Evolutionary conservation across 30 jellyfish, hydroid and myxozoan genomes (phyloP).

Genomic region (Turritopsis rubra): DNA sequence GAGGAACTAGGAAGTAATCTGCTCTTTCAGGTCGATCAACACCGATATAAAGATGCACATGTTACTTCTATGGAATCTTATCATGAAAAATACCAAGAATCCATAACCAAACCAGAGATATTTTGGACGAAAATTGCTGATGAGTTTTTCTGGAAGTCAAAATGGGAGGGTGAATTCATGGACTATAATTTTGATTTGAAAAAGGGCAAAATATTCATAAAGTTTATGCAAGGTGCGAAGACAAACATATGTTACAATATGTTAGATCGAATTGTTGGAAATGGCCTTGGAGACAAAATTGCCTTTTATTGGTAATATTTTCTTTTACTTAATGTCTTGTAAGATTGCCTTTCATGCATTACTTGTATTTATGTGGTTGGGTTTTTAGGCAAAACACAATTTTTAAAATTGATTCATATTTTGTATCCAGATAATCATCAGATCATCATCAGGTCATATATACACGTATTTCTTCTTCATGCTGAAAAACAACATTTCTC

Average conservation of each 20-base stretch:
- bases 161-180: constrained; percentile 75
- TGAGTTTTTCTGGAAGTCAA: constrained; percentile 71
- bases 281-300: constrained; percentile 64
- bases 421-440: too few species aligned
- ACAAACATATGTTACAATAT: constrained; percentile 91
- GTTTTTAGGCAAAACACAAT: too few species aligned
- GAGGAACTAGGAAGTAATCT: constrained; percentile 70
- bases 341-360: too few species aligned
- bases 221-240: constrained; percentile 97
- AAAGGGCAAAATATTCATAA: constrained; percentile 57
- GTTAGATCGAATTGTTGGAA: constrained; percentile 66
- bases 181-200: constrained; percentile 63
- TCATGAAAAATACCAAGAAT: constrained; percentile 52
- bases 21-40: constrained; percentile 32
- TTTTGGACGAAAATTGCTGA: constrained; percentile 92
- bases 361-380: too few species aligned
- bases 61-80: constrained; percentile 69
- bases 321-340: too few species aligned
- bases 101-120: constrained; percentile 73
- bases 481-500: too few species aligned
- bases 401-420: too few species aligned
- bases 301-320: constrained; percentile 90
- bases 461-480: too few species aligned
- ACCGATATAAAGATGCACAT: constrained; percentile 47
- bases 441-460: too few species aligned